Evolutionary conservation across 2,113 vertebrate species (phyloP).

Genomic region (Sinocyclocheilus anophthalmus): DNA sequence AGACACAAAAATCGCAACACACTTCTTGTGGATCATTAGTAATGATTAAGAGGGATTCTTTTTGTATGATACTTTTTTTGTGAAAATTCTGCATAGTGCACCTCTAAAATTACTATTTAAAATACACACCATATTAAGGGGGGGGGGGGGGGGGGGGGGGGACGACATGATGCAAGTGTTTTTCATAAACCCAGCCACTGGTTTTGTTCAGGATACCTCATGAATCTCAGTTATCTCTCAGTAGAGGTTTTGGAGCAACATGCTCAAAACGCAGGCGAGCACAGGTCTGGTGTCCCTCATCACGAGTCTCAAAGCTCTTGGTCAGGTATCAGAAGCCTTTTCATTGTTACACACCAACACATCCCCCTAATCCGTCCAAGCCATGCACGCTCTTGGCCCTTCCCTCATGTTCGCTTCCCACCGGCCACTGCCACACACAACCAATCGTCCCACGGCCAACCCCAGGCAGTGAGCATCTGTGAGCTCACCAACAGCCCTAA

Average conservation of each 20-base stretch:
- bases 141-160: no score
- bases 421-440: conserved; percentile 21
- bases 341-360: conserved; percentile 41
- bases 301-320: not conserved
- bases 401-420: conserved; percentile 46
- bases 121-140: no score
- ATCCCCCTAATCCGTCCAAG: conserved; percentile 30
- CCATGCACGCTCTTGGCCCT: conserved; percentile 35
- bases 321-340: not conserved
- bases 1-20: no score
- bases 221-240: not conserved
- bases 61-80: no score
- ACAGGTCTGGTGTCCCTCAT: not conserved
- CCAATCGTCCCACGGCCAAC: conserved; percentile 37
- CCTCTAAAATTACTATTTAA: no score
- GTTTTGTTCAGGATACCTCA: not conserved
- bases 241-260: not conserved
- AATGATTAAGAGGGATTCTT: no score
- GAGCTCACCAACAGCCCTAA: not conserved
- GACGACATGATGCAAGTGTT: no score
- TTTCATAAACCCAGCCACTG: no score
- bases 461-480: conserved; percentile 46
- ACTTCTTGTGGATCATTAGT: no score
- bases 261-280: not conserved
- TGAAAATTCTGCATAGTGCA: no score